Conservation (phyloP, 2,113 vertebrate genomes). For the Plestiodon gilberti region DNA sequence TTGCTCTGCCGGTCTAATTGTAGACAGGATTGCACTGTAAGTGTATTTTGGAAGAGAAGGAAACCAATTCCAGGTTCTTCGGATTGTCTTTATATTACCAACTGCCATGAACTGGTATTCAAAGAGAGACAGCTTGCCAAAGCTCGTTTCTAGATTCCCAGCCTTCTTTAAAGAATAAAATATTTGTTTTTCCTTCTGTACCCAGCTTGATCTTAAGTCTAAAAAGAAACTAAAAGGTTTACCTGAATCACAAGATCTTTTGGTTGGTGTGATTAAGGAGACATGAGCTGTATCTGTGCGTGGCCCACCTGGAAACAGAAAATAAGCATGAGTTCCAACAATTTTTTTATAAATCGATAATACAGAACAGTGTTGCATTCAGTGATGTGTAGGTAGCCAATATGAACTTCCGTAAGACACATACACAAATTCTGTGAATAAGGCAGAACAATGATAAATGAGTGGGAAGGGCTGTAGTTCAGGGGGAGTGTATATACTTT, state of each 20-base stretch:
- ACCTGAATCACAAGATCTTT: slow-evolving; percentile 93
- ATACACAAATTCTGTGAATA: not conserved
- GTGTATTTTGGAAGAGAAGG: not conserved
- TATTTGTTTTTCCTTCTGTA: not conserved
- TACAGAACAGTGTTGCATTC: slow-evolving; percentile 7
- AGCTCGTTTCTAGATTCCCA: slow-evolving; percentile 1
- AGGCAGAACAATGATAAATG: not conserved
- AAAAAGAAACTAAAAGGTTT: slow-evolving; percentile 51
- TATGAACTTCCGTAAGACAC: not conserved
- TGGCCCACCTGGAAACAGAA: slow-evolving; percentile 83
- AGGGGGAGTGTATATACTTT: too few species aligned
- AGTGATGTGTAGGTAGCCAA: not conserved
- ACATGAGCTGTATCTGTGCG: slow-evolving; percentile 90
- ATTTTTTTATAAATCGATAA: slow-evolving; percentile 5
- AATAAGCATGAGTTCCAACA: slow-evolving; percentile 37
- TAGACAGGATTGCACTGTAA: too few species aligned
- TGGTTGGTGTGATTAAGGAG: slow-evolving; percentile 88
- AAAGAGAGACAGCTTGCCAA: not conserved
- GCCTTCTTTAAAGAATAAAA: not conserved
- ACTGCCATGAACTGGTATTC: not conserved
- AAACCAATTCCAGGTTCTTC: not conserved
- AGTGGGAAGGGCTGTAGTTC: too few species aligned
- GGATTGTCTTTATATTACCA: not conserved
- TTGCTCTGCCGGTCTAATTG: too few species aligned
- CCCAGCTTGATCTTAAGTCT: not conserved